phyloP scores from a whole-genome alignment of 1,140 invertebrate genomes.

The Pseudomyrmex pallidus region DNA sequence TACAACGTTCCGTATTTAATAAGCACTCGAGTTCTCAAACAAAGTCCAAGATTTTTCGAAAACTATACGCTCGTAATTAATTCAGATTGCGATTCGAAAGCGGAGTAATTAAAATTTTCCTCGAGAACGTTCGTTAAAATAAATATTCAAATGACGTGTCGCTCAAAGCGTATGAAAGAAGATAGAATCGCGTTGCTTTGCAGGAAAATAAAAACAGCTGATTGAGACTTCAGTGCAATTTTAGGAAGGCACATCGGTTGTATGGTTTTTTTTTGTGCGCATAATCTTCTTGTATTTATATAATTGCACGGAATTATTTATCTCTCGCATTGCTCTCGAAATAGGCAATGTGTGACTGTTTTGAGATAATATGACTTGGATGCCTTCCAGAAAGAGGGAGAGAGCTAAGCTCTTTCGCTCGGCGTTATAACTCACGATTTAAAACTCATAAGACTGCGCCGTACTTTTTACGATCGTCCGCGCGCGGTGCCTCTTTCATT shows the following conservation, averaged over 20 bases:
- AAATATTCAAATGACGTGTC: constrained; percentile 1
- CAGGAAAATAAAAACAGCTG: constrained; percentile 1
- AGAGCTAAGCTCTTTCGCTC: constrained; percentile 44
- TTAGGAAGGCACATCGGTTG: neutral
- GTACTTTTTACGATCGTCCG: constrained; percentile 67
- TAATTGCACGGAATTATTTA: constrained; percentile 26
- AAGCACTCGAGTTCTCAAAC: neutral
- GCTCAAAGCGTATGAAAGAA: neutral
- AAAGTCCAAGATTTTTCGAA: neutral
- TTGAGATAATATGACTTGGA: constrained; percentile 41
- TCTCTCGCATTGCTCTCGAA: neutral
- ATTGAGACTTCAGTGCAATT: no score
- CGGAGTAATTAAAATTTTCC: neutral
- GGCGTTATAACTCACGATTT: constrained; percentile 75
- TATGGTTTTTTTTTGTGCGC: neutral
- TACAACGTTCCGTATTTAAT: neutral
- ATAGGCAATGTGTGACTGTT: constrained; percentile 30
- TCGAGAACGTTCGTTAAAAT: constrained; percentile 7
- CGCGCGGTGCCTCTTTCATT: neutral
- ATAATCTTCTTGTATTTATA: neutral
- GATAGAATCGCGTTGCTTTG: neutral
- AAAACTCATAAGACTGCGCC: constrained; percentile 70
- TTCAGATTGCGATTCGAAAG: constrained; percentile 6
- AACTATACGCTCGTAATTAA: constrained; percentile 21
- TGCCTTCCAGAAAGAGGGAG: constrained; percentile 1